Conservation (phyloP, 2,797 vertebrate species). For the Gephyroberyx darwinii region DNA sequence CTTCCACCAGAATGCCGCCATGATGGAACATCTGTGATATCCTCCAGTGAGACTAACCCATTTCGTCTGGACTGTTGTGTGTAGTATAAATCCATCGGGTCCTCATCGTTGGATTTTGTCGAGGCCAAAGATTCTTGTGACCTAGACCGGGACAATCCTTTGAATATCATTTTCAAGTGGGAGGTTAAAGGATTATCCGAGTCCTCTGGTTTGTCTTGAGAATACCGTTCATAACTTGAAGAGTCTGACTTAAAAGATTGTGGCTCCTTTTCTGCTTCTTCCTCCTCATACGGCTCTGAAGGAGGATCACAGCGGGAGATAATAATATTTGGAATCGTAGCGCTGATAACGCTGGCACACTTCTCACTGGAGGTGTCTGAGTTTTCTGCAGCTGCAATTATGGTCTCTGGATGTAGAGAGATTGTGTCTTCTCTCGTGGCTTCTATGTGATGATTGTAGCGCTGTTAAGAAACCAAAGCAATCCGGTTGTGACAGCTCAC, state of each 20-base stretch:
- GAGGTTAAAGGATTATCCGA: slow-evolving; percentile 63
- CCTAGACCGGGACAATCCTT: slow-evolving; percentile 56
- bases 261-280: slow-evolving; percentile 30
- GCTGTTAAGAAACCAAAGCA: slow-evolving; percentile 58
- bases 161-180: slow-evolving; percentile 69
- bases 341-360: background rate
- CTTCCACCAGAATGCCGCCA: slow-evolving; percentile 27
- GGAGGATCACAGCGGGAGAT: slow-evolving; percentile 54
- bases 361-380: slow-evolving; percentile 26
- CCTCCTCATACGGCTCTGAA: slow-evolving; percentile 28
- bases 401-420: slow-evolving; percentile 30
- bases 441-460: slow-evolving; percentile 52
- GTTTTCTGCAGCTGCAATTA: slow-evolving; percentile 23
- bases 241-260: slow-evolving; percentile 13
- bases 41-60: slow-evolving; percentile 34
- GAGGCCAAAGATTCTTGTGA: slow-evolving; percentile 70
- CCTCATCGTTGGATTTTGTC: slow-evolving; percentile 54
- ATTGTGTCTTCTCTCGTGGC: slow-evolving; percentile 44
- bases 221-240: slow-evolving; percentile 21
- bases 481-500: slow-evolving; percentile 30
- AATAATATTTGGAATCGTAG: slow-evolving; percentile 58
- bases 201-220: slow-evolving; percentile 63
- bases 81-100: background rate
- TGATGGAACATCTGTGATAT: slow-evolving; percentile 22
- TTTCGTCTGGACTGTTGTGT: slow-evolving; percentile 28